These are phyloP conservation scores for Coenonympha arcania DNA, from an alignment of 2,888 invertebrate species.

Conservation along the genomic window DNA sequence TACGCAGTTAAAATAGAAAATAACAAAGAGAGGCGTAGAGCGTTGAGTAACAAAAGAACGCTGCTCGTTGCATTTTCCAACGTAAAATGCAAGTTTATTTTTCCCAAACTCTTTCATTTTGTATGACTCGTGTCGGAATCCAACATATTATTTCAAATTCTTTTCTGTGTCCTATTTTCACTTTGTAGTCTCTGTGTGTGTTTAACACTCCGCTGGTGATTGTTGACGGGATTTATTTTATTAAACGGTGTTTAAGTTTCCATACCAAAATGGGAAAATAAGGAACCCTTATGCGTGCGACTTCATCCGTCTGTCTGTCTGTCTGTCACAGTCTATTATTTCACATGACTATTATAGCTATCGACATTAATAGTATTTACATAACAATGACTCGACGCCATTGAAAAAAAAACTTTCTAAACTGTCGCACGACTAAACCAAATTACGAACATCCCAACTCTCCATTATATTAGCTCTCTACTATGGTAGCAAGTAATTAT, in stretches of 20 bases:
- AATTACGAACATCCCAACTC: no score
- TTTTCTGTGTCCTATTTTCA: slow-evolving; percentile 33
- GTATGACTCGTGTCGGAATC: slow-evolving; percentile 38
- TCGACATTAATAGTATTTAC: no score
- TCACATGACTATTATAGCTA: no score
- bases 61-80: slow-evolving; percentile 36
- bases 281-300: no score
- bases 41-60: slow-evolving; percentile 35
- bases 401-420: no score
- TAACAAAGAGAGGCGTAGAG: slow-evolving; percentile 33
- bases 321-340: no score
- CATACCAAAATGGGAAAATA: no score
- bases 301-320: no score
- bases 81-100: slow-evolving; percentile 37
- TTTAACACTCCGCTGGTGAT: slow-evolving; percentile 26
- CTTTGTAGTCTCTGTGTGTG: slow-evolving; percentile 35
- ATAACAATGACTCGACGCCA: no score
- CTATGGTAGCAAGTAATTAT: no score
- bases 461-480: no score
- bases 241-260: background rate
- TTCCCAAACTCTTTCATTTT: slow-evolving; percentile 37
- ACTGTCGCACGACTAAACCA: no score
- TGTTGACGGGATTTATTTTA: slow-evolving; percentile 3
- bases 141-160: slow-evolving; percentile 41
- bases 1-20: slow-evolving; percentile 36